phyloP scores from a whole-genome alignment of 2,888 invertebrate species.

The Barypeithes pellucidus region DNA sequence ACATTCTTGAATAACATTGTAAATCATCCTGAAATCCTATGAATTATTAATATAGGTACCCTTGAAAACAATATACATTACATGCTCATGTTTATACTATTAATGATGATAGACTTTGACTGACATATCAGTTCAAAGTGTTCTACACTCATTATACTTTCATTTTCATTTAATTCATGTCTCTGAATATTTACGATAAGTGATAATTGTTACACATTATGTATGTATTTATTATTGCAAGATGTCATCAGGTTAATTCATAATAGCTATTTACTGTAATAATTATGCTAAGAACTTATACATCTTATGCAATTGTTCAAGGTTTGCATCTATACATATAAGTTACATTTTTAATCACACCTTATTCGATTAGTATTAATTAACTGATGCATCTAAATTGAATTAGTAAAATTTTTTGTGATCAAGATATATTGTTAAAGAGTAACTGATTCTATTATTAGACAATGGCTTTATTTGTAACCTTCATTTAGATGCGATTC shows the following conservation, averaged over 20 bases:
- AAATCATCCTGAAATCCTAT: neutral
- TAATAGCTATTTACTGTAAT: neutral
- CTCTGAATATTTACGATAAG: neutral
- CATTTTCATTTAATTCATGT: constrained; percentile 23
- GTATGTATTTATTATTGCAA: neutral
- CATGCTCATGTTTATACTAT: constrained; percentile 23
- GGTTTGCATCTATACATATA: neutral
- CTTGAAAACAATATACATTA: constrained; percentile 25
- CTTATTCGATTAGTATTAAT: neutral
- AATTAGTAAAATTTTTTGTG: neutral
- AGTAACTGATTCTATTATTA: too few relatives aligned
- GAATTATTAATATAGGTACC: constrained; percentile 17
- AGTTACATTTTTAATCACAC: neutral
- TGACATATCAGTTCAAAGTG: constrained; percentile 31
- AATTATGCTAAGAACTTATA: constrained; percentile 2
- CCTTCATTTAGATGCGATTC: too few relatives aligned
- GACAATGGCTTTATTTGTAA: too few relatives aligned
- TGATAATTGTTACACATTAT: constrained; percentile 6
- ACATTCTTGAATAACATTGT: neutral
- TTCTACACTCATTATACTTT: constrained; percentile 20
- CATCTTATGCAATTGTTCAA: constrained; percentile 16
- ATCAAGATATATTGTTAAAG: too few relatives aligned
- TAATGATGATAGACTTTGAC: constrained; percentile 36
- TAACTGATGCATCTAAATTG: neutral
- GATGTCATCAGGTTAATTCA: constrained; percentile 5